Percentiles rank a stretch among this genome's conserved stretches.
Evolutionary conservation across 2,888 invertebrate genomes (phyloP).

Genomic region (Mamestra brassicae): DNA sequence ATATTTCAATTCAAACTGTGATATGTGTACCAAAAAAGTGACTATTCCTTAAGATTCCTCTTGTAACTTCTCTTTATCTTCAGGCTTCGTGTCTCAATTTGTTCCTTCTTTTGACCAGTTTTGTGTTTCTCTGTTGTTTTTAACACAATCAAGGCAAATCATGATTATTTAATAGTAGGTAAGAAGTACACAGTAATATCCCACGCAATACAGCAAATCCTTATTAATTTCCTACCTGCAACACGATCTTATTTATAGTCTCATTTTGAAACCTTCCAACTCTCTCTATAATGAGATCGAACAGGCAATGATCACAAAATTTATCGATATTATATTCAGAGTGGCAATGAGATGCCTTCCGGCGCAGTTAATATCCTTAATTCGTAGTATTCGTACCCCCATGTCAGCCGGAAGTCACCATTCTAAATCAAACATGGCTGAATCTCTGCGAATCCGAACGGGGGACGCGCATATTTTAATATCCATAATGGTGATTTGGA

Average conservation of each 20-base stretch:
- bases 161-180: background rate
- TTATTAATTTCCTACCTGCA: slow-evolving; percentile 44
- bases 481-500: slow-evolving; percentile 71
- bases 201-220: slow-evolving; percentile 22
- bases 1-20: background rate
- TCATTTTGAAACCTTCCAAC: slow-evolving; percentile 53
- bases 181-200: background rate
- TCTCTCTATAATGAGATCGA: slow-evolving; percentile 65
- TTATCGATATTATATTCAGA: slow-evolving; percentile 84
- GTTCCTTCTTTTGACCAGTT: no score
- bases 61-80: no score
- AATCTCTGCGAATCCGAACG: slow-evolving; percentile 75
- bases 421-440: slow-evolving; percentile 89
- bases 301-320: slow-evolving; percentile 74
- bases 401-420: slow-evolving; percentile 85
- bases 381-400: slow-evolving; percentile 81
- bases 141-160: background rate
- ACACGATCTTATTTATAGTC: slow-evolving; percentile 43
- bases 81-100: background rate
- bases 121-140: background rate
- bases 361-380: slow-evolving; percentile 81
- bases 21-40: background rate
- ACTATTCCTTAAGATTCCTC: no score
- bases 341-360: slow-evolving; percentile 79
- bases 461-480: slow-evolving; percentile 85